Evolutionary conservation across 2,113 vertebrate species (phyloP), one percentile per base, ranked within the genome.

Genomic region (Martes martes): DNA sequence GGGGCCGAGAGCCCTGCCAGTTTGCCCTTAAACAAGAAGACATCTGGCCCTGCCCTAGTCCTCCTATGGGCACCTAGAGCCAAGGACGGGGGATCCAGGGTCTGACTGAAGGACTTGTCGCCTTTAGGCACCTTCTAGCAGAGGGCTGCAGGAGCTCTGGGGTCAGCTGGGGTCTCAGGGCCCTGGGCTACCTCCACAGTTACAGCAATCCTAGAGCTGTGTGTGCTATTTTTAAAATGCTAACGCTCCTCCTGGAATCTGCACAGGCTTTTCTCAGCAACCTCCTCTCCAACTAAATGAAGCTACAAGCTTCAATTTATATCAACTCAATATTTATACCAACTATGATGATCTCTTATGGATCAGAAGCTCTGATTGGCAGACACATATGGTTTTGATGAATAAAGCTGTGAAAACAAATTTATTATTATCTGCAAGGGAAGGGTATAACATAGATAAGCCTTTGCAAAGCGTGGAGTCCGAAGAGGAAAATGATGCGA

Each of bases 311-410:
- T 91, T 85, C 86, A 33, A 23, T 91, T 96, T 89, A 67, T 71
- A 81, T 76, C 86, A 84, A 42, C 45, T 96, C 85, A 78, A 74
- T 71, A 76, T 93, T 96, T 86, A 85, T 83, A 65, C 57, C 76
- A 95, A 89, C 45, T 88, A 21, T 90, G 61, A 96, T 91, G 10
- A 76, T 95, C 55, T 92, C 59, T 92, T 63, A 61, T 19, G 31
- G 85, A 79, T 84, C 63, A 95, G 42, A 97, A 97, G 59, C 84
- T 97, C 74, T 91, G 94, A 94, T 88, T 94, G 63, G 69, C 73
- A 97, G 76, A 85, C 90, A 84, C 26, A 59, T 73, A 74, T 9
- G 45, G 55, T 85, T 97, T 84, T 87, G 71, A 69, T 81, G 92
- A 96, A 81, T 71, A 95, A 93, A 96, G 69, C n/a, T 73, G 33